phyloP scores from a whole-genome alignment of 2,888 invertebrate species.

The Ectemnius cavifrons region DNA sequence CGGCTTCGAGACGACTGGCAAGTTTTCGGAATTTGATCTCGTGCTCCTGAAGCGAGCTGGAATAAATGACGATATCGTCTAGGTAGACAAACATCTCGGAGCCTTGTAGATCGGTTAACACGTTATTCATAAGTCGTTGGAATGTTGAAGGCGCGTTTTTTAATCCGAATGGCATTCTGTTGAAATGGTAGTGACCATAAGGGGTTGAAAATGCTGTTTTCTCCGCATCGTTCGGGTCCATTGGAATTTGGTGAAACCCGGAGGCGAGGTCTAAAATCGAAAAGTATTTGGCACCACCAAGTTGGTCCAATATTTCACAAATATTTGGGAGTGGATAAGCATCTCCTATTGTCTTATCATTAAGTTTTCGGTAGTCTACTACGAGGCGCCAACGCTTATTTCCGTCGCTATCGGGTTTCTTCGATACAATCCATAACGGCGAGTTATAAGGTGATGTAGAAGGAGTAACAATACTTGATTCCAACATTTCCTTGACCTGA shows the following conservation, averaged over 20 bases:
- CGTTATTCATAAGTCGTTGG: slow-evolving; percentile 10
- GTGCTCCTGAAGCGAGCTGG: neutral
- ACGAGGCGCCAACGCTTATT: slow-evolving; percentile 9
- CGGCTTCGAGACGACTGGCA: neutral
- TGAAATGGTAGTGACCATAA: slow-evolving; percentile 13
- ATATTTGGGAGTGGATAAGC: neutral
- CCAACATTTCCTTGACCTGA: no score
- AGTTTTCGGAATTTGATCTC: slow-evolving; percentile 11
- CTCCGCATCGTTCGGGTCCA: neutral
- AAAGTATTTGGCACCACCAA: slow-evolving; percentile 10
- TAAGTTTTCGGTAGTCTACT: slow-evolving; percentile 10
- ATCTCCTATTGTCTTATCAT: slow-evolving; percentile 15
- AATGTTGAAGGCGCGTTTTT: slow-evolving; percentile 12
- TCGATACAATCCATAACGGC: slow-evolving; percentile 14
- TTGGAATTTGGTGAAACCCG: slow-evolving; percentile 13
- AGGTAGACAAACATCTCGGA: slow-evolving; percentile 7
- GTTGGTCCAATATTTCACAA: slow-evolving; percentile 12
- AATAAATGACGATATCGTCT: neutral
- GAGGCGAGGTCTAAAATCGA: slow-evolving; percentile 2
- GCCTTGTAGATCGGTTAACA: slow-evolving; percentile 17
- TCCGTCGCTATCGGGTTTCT: slow-evolving; percentile 1
- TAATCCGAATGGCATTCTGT: slow-evolving; percentile 13
- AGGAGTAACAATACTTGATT: no score
- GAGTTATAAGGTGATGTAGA: no score
- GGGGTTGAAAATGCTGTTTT: slow-evolving; percentile 15